Conservation (phyloP, 2,888 invertebrate genomes). For the Petrolisthes cinctipes region DNA sequence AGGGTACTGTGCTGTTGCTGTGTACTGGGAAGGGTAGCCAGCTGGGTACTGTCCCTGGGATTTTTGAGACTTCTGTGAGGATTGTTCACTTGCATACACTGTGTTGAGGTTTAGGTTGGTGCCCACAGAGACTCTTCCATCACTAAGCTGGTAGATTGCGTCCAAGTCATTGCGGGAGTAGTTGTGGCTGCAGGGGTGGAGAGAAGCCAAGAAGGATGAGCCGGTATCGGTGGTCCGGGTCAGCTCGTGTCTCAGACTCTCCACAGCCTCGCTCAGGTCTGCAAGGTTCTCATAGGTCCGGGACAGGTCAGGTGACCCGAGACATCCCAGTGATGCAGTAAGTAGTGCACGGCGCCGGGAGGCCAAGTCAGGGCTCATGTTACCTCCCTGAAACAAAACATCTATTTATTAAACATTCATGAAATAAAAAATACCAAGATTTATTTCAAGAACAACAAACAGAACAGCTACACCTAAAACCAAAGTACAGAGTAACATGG, state of each 20-base stretch:
- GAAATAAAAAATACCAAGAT: background rate
- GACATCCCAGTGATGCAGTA: constrained; percentile 59
- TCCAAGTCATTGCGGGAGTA: constrained; percentile 58
- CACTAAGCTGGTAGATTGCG: constrained; percentile 62
- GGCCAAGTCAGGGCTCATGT: constrained; percentile 47
- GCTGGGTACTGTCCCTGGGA: constrained; percentile 28
- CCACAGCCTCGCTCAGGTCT: constrained; percentile 63
- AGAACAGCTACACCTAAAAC: background rate
- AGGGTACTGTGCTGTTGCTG: constrained; percentile 17
- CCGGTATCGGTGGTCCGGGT: constrained; percentile 51
- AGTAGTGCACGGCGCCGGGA: constrained; percentile 55
- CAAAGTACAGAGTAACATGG: background rate
- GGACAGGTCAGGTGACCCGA: constrained; percentile 57
- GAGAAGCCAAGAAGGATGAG: constrained; percentile 19
- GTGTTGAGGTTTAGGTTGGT: constrained; percentile 39
- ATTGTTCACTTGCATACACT: constrained; percentile 34
- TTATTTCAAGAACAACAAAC: background rate
- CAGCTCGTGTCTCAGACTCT: constrained; percentile 60
- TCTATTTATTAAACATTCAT: background rate
- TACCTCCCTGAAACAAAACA: constrained; percentile 35
- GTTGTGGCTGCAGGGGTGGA: constrained; percentile 53
- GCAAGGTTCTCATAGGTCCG: constrained; percentile 65
- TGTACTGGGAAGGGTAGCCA: constrained; percentile 29
- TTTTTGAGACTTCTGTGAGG: constrained; percentile 29
- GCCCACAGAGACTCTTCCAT: constrained; percentile 54